These are phyloP conservation scores for Alces alces DNA, from an alignment of 2,113 vertebrate species.

Conservation along the genomic window DNA sequence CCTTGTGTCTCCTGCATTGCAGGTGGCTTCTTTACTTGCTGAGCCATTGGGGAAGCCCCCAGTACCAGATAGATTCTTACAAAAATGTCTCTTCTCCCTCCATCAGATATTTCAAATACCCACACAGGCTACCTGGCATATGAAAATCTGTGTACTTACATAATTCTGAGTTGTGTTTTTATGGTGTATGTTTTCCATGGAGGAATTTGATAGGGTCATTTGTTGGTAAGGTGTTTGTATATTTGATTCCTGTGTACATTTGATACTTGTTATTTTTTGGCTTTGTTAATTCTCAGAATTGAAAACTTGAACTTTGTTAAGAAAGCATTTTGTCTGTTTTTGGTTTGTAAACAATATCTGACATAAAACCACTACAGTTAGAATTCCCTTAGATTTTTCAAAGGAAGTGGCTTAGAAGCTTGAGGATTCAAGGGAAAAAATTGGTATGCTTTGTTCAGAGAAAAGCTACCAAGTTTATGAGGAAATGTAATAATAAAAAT, in stretches of 20 bases:
- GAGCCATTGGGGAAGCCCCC: not conserved
- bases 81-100: not conserved
- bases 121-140: not conserved
- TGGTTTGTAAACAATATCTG: not conserved
- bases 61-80: not conserved
- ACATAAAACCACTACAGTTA: not conserved
- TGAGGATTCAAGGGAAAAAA: not conserved
- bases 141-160: not conserved
- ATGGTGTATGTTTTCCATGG: not conserved
- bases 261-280: not conserved
- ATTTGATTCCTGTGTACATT: not conserved
- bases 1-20: not conserved
- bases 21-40: not conserved
- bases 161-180: not conserved
- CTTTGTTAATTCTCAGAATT: slow-evolving; percentile 2
- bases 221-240: not conserved
- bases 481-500: not conserved
- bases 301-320: not conserved
- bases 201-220: not conserved
- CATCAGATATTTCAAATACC: not conserved
- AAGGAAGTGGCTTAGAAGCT: not conserved
- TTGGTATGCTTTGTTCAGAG: not conserved
- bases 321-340: not conserved
- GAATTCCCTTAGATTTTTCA: not conserved
- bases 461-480: not conserved